A percentile compares a stretch with the other conserved stretches of the same genome.
phyloP scores from a whole-genome alignment of 1,140 invertebrate species.

The roundworm (Caenorhabditis elegans) region WBcel235 BX284603.4:9350501-9351000 shows the following conservation, averaged over 20 bases:
- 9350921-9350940: neutral
- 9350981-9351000: slow-evolving; percentile 46
- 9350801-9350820: slow-evolving; percentile 57
- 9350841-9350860: slow-evolving; percentile 53
- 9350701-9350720: neutral
- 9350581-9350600: slow-evolving; percentile 6
- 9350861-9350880: slow-evolving; percentile 54
- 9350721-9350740: neutral
- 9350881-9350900: slow-evolving; percentile 59
- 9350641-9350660: slow-evolving; percentile 35
- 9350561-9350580: slow-evolving; percentile 29
- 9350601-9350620: neutral
- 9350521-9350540: slow-evolving; percentile 46
- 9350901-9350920: slow-evolving; percentile 50
- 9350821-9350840: slow-evolving; percentile 59
- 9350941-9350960: slow-evolving; percentile 55
- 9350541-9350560: slow-evolving; percentile 45
- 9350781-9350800: slow-evolving; percentile 53
- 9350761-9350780: slow-evolving; percentile 43
- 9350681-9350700: neutral
- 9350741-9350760: slow-evolving; percentile 10
- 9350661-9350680: slow-evolving; percentile 8
- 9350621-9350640: too few species aligned
- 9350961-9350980: slow-evolving; percentile 55
- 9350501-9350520: neutral